Percentiles rank a stretch among this genome's conserved stretches.
These are phyloP conservation scores for Lasioglossum albipes DNA, from an alignment of 1,140 invertebrate species.

Conservation along the genomic window DNA sequence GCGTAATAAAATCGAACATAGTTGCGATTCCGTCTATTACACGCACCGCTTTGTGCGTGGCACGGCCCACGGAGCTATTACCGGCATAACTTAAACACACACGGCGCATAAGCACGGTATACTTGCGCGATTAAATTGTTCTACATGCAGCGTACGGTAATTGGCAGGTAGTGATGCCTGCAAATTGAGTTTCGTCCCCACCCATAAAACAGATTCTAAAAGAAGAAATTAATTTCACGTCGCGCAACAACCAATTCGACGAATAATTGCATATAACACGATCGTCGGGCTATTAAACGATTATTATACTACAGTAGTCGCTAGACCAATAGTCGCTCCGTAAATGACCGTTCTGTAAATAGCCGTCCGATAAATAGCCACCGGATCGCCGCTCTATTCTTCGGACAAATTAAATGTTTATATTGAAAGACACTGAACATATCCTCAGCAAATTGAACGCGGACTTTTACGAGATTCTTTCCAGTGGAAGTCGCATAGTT, in stretches of 20 bases:
- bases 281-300: neutral
- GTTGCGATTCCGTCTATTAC: neutral
- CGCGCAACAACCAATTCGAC: neutral
- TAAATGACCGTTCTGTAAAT: too few relatives aligned
- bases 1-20: constrained; percentile 14
- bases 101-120: constrained; percentile 10
- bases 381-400: neutral
- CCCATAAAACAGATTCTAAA: constrained; percentile 18
- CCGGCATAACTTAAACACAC: constrained; percentile 35
- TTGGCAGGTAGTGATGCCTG: constrained; percentile 19
- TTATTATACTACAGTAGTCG: neutral
- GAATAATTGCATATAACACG: constrained; percentile 58
- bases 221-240: constrained; percentile 15
- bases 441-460: too few relatives aligned
- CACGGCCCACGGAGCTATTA: constrained; percentile 23
- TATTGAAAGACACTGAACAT: neutral
- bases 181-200: constrained; percentile 31
- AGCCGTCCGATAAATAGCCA: too few relatives aligned
- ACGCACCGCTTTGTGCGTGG: constrained; percentile 1
- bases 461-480: too few relatives aligned
- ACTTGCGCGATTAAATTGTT: constrained; percentile 26
- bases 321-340: too few relatives aligned
- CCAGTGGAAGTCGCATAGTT: too few relatives aligned
- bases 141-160: constrained; percentile 9
- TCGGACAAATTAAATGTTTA: neutral